These are phyloP conservation scores for Proctacanthus coquilletti DNA, from an alignment of 1,140 invertebrate genomes.

Conservation along the genomic window DNA sequence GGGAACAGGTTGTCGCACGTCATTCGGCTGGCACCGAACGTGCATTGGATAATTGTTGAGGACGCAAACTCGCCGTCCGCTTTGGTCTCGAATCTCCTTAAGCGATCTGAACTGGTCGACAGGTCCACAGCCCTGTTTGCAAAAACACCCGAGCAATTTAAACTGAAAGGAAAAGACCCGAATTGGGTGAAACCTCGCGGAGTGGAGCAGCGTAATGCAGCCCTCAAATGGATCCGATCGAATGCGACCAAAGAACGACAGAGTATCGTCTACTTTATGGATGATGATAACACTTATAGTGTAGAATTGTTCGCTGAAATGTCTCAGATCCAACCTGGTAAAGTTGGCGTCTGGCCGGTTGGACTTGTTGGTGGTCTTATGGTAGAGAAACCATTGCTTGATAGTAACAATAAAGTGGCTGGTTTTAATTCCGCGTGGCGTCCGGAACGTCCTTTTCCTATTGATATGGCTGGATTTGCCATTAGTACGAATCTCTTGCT, in stretches of 20 bases:
- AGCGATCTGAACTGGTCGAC: slow-evolving; percentile 34
- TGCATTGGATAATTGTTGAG: slow-evolving; percentile 95
- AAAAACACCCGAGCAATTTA: slow-evolving; percentile 43
- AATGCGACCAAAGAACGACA: slow-evolving; percentile 39
- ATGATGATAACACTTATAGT: slow-evolving; percentile 79
- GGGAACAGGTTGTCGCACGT: slow-evolving; percentile 65
- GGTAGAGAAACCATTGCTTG: slow-evolving; percentile 67
- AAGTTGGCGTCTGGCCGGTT: slow-evolving; percentile 94
- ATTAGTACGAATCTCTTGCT: slow-evolving; percentile 73
- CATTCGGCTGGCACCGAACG: slow-evolving; percentile 68
- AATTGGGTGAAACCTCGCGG: slow-evolving; percentile 87
- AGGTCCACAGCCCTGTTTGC: slow-evolving; percentile 24
- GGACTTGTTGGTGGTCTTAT: slow-evolving; percentile 83
- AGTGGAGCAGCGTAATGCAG: slow-evolving; percentile 85
- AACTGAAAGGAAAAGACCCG: slow-evolving; percentile 51
- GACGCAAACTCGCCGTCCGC: slow-evolving; percentile 61
- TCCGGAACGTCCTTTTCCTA: slow-evolving; percentile 78
- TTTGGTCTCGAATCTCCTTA: slow-evolving; percentile 68
- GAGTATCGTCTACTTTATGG: slow-evolving; percentile 92
- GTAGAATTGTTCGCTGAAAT: slow-evolving; percentile 64
- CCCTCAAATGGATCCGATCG: slow-evolving; percentile 68
- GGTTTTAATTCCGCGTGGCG: slow-evolving; percentile 75
- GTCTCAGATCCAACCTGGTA: slow-evolving; percentile 45
- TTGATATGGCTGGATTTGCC: slow-evolving; percentile 98
- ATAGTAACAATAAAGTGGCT: slow-evolving; percentile 50